Base-by-base conservation (phyloP, 1,140 invertebrate species). In the Pantala flavescens region DNA sequence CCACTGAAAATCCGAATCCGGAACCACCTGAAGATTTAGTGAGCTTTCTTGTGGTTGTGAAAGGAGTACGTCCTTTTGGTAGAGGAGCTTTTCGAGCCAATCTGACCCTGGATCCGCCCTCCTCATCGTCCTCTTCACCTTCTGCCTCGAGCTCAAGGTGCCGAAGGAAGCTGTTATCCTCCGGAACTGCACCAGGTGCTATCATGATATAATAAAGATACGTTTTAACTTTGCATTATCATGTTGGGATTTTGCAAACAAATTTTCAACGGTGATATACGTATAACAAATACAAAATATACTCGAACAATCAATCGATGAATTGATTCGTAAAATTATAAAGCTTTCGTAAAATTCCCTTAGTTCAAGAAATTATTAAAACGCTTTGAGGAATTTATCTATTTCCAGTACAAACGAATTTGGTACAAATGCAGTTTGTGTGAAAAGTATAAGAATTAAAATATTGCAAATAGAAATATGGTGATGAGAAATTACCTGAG, bases 1-100 rank as follows among this genome's bases (percentile, higher is more conserved):
- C 90, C n/a, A 97, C 90, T 7, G 93, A 94, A 83, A 97, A 96
- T 0, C 92, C 92, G 80, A 91, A 94, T 9, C 91, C 85, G 75
- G 75, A 87, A 24, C 86, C 85, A 72, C 87, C 85, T 1, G 85
- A 81, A 10, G 85, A 85, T 42, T 88, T 82, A 10, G 85, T 83
- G 71, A 91, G 78, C 77, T 85, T 85, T 79, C 90, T 89, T 36
- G 91, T 93, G 71, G 89, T 88, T 3, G 92, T 94, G 79, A 93
- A 94, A 0, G 92, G 92, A 0, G 92, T 94, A 75, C 91, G 85
- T 72, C 84, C 83, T 77, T 86, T 84, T 70, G 86, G 79, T 78
- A 80, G 80, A 79, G 85, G 85, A 85, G 70, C 83, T 84, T 7
- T 85, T 83, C 84, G 24, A 87, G 85, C 74, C 85, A 82, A 78